Conservation (phyloP, 2,113 vertebrate species). For the Heterotis niloticus region DNA sequence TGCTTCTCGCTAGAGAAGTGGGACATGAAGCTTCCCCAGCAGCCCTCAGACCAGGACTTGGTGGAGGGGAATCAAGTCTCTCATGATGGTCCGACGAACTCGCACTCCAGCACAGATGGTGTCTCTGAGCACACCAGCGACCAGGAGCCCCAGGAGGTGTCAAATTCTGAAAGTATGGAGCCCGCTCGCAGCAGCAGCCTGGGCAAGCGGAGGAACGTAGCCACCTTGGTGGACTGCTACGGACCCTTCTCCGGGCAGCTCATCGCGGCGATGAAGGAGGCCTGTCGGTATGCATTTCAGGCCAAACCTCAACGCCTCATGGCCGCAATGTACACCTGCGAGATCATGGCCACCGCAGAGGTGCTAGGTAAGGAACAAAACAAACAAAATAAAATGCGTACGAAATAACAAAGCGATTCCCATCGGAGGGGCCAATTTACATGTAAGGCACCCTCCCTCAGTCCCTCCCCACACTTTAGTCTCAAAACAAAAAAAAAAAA, state of each 20-base stretch:
- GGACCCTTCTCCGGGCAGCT: slow-evolving; percentile 90
- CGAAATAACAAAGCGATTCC: neutral
- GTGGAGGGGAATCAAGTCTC: slow-evolving; percentile 7
- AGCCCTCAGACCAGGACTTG: slow-evolving; percentile 10
- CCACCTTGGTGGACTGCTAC: slow-evolving; percentile 68
- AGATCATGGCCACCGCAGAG: slow-evolving; percentile 91
- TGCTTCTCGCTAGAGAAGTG: slow-evolving; percentile 87
- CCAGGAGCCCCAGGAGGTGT: neutral
- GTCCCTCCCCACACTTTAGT: neutral
- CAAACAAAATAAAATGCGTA: neutral
- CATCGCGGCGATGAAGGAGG: slow-evolving; percentile 92
- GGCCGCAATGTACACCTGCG: slow-evolving; percentile 93
- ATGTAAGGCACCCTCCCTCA: slow-evolving; percentile 11
- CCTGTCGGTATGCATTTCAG: slow-evolving; percentile 84
- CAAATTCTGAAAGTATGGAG: neutral
- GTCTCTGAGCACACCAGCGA: neutral
- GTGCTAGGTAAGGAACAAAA: slow-evolving; percentile 80
- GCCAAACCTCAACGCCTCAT: slow-evolving; percentile 87
- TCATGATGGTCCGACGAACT: slow-evolving; percentile 5
- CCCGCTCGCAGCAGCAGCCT: neutral
- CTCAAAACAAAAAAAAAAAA: neutral
- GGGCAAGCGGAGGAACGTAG: slow-evolving; percentile 45
- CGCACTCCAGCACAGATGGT: neutral
- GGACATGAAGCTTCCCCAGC: slow-evolving; percentile 64
- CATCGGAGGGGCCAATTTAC: neutral